Conservation (phyloP, 2,888 invertebrate genomes). For the Selenia dentaria region DNA sequence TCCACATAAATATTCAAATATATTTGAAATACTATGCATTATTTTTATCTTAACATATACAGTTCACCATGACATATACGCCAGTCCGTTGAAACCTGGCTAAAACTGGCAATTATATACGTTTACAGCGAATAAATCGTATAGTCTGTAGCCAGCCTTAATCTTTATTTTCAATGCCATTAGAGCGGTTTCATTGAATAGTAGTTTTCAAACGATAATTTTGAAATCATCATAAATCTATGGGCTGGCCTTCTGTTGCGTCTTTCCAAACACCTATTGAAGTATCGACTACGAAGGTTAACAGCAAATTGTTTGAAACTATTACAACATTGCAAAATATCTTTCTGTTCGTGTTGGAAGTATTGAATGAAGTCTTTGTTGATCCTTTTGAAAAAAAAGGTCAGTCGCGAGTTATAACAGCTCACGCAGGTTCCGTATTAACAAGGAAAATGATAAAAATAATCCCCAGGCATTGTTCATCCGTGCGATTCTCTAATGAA, state of each 20-base stretch:
- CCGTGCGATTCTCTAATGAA: too few species aligned
- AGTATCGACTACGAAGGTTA: slow-evolving; percentile 8
- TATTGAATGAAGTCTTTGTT: background rate
- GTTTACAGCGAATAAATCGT: too few species aligned
- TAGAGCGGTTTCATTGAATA: slow-evolving; percentile 25
- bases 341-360: background rate
- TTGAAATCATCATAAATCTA: slow-evolving; percentile 25
- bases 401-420: too few species aligned
- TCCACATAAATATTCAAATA: too few species aligned
- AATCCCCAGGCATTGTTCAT: too few species aligned
- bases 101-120: too few species aligned
- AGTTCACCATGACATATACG: too few species aligned
- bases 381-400: background rate
- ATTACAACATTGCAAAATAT: slow-evolving; percentile 12
- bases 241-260: slow-evolving; percentile 14
- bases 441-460: too few species aligned
- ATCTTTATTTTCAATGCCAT: slow-evolving; percentile 32
- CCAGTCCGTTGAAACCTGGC: too few species aligned
- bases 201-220: slow-evolving; percentile 15
- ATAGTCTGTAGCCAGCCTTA: slow-evolving; percentile 2
- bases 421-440: too few species aligned
- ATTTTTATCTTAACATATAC: too few species aligned
- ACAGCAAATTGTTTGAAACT: slow-evolving; percentile 7
- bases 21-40: too few species aligned
- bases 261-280: slow-evolving; percentile 23